Percentiles rank a stretch among this genome's conserved stretches.
phyloP scores from a whole-genome alignment of 2,113 vertebrate species.

The Pitta sordida region DNA sequence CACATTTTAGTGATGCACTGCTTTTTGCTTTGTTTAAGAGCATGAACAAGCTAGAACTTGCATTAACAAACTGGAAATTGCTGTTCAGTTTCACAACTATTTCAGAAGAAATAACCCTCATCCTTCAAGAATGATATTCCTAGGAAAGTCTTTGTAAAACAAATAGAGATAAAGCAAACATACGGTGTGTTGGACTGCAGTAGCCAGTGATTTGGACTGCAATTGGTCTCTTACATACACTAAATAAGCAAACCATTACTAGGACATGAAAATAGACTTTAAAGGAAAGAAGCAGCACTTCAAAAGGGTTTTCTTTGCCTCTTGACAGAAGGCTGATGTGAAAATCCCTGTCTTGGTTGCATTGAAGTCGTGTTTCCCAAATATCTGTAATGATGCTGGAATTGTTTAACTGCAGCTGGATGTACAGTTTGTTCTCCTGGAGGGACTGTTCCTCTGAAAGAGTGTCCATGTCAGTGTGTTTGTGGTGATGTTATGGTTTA shows the following conservation, averaged over 20 bases:
- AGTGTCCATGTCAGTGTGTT: background rate
- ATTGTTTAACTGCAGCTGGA: background rate
- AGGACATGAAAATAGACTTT: background rate
- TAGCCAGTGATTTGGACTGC: background rate
- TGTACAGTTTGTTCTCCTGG: background rate
- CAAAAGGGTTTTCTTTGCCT: background rate
- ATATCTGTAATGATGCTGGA: background rate
- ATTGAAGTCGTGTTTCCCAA: background rate
- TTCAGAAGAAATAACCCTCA: background rate
- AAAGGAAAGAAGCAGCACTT: background rate
- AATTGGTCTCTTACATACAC: background rate
- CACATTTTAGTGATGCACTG: background rate
- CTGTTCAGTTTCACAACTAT: background rate
- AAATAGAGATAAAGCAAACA: background rate
- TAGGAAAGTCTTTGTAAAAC: background rate
- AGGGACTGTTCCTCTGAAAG: background rate
- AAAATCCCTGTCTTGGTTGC: background rate
- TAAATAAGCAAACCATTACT: background rate
- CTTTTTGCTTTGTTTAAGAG: background rate
- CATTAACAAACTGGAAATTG: background rate
- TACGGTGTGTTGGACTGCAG: background rate
- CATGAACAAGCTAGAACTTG: background rate
- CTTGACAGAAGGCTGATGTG: background rate
- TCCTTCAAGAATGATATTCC: background rate
- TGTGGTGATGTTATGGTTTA: too few species aligned